A percentile compares a stretch with the other conserved stretches of the same genome.
Conservation (phyloP, 2,113 vertebrate genomes). For the Muntiacus reevesi region DNA sequence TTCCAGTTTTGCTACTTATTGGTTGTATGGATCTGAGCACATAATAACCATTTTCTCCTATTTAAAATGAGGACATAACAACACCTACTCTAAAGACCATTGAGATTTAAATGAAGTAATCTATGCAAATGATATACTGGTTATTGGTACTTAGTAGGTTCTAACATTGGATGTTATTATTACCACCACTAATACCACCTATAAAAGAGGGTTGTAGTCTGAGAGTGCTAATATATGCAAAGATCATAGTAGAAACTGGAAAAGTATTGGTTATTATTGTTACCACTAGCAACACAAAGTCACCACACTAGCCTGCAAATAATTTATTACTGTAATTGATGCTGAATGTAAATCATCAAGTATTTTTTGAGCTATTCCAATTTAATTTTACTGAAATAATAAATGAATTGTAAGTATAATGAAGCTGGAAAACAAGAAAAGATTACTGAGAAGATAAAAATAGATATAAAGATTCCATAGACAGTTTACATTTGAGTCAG, state of each 20-base stretch:
- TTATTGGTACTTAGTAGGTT: neutral
- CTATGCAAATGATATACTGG: neutral
- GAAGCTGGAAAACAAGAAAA: neutral
- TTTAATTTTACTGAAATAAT: constrained; percentile 24
- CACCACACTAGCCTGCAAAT: neutral
- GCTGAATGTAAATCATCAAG: neutral
- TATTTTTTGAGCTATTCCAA: neutral
- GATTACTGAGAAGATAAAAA: neutral
- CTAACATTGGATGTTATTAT: neutral
- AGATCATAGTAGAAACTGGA: neutral
- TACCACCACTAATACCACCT: neutral
- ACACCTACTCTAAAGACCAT: neutral
- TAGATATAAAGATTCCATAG: neutral
- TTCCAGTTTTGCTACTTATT: neutral
- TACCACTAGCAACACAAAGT: neutral
- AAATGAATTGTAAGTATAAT: neutral
- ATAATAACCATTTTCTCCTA: neutral
- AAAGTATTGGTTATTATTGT: constrained; percentile 5
- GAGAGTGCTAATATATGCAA: neutral
- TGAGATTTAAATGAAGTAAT: constrained; percentile 16
- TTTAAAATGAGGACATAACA: neutral
- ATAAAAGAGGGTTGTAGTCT: neutral
- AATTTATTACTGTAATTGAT: constrained; percentile 20
- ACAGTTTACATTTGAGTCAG: neutral
- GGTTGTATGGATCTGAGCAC: neutral